phyloP scores from a whole-genome alignment of 2,888 invertebrate species.

The Amphipoea lucens region DNA sequence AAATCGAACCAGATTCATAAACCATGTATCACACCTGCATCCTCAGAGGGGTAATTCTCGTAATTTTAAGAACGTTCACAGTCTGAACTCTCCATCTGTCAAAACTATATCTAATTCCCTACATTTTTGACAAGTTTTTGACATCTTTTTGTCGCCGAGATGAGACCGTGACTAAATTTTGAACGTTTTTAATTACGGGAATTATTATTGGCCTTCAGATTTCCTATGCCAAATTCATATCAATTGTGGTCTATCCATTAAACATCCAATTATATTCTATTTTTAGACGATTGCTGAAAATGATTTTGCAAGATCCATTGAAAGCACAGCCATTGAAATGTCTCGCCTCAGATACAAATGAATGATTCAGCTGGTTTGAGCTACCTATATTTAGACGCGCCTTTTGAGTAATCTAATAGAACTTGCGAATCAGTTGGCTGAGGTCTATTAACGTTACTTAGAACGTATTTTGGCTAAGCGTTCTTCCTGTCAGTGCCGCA shows the following conservation, averaged over 20 bases:
- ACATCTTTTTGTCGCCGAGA: not conserved
- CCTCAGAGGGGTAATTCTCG: not conserved
- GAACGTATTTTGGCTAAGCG: not conserved
- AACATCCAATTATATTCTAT: not conserved
- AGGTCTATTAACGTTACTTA: not conserved
- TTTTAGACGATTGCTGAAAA: not conserved
- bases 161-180: not conserved
- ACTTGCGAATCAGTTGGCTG: not conserved
- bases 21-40: not conserved
- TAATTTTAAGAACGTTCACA: not conserved
- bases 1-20: too few relatives aligned
- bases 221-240: not conserved
- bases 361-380: not conserved
- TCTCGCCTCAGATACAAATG: not conserved
- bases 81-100: not conserved
- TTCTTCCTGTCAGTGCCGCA: not conserved
- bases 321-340: conserved; percentile 2
- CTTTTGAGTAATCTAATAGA: not conserved
- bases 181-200: not conserved
- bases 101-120: not conserved
- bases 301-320: not conserved
- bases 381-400: not conserved
- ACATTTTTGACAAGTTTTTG: not conserved
- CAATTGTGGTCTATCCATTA: not conserved
- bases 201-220: not conserved